phyloP scores from a whole-genome alignment of 2,888 invertebrate genomes.

The Escarpia spicata region DNA sequence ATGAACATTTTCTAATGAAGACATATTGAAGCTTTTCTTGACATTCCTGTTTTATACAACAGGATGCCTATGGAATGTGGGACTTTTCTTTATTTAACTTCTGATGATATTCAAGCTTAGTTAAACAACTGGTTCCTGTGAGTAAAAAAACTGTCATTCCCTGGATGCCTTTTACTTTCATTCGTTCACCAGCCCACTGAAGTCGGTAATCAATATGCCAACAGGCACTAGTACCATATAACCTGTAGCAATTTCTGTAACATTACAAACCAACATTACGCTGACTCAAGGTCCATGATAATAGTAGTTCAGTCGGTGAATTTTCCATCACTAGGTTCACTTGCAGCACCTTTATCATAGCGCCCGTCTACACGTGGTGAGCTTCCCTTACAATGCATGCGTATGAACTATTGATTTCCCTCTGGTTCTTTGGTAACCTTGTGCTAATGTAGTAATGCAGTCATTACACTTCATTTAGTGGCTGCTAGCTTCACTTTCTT shows the following conservation, averaged over 20 bases:
- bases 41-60: not conserved
- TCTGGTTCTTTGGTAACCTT: not conserved
- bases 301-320: not conserved
- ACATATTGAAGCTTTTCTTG: too few relatives aligned
- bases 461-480: not conserved
- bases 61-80: not conserved
- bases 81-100: not conserved
- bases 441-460: not conserved
- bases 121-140: not conserved
- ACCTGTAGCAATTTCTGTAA: not conserved
- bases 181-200: not conserved
- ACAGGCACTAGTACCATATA: conserved; percentile 9
- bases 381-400: not conserved
- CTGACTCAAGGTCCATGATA: not conserved
- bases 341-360: not conserved
- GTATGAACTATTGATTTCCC: not conserved
- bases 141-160: not conserved
- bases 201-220: not conserved
- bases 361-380: not conserved
- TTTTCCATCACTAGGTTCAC: not conserved
- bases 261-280: not conserved
- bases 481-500: not conserved
- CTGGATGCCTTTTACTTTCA: not conserved
- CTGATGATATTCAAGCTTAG: not conserved
- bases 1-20: not conserved